Base-by-base conservation (phyloP, 1,140 invertebrate genomes). In the Anastrepha ludens region DNA sequence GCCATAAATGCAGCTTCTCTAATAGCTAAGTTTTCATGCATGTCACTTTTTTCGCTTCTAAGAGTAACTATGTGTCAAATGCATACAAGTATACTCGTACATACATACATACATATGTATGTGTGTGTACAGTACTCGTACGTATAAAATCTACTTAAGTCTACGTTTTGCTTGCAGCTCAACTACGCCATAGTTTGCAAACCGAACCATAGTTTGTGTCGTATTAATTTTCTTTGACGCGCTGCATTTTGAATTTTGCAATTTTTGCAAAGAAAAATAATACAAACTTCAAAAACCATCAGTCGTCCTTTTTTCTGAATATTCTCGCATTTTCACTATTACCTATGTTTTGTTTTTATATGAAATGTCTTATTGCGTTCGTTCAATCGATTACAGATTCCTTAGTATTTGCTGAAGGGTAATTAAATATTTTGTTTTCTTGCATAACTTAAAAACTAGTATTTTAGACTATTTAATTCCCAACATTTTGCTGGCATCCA, bases 301-400 rank as follows among this genome's bases (percentile, higher is more conserved):
- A 85, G 50, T 85, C 81, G 81, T 85, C 81, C 81, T 85, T 85
- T 85, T 85, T 85, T 85, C 78, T 41, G 9, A 17, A 13, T 74
- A 41, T 47, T 15, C 29, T 44, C 15, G 67, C 67, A 41, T 74
- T 44, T 44, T 39, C 13, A 74, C 67, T 47, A 74, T 74, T 44
- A n/a, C 17, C 44, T 47, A 74, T 17, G 11, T 74, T 9, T 39
- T 9, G n/a, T n/a, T 67, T 7, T 39, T 67, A 29, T 13, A 39
- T 67, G 64, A 3, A 67, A 67, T 67, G 29, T 67, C 64, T 67
- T 74, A 74, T 17, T 44, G 67, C 13, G 7, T 74, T 74, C 41
- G 41, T 44, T 74, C 41, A 41, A 9, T 74, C 29, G 29, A 29
- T 29, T 29, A 29, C 29, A 0, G 29, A 29, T 29, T 29, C 0